These are phyloP conservation scores for Sternotherus odoratus DNA, from an alignment of 2,797 vertebrate species.

Conservation along the genomic window DNA sequence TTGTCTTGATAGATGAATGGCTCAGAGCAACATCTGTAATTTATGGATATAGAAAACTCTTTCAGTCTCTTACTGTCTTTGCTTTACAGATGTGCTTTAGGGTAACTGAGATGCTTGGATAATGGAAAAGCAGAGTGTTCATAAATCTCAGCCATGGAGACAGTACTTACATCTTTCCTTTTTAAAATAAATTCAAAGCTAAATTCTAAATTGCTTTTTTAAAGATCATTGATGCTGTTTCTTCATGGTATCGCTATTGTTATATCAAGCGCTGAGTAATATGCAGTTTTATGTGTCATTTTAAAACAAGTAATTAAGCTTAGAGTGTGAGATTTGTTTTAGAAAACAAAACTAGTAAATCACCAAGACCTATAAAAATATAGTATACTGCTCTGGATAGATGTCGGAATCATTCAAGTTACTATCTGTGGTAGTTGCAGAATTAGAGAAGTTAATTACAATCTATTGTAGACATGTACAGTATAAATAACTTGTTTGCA, in stretches of 20 bases:
- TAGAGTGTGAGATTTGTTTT: slow-evolving; percentile 26
- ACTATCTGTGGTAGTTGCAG: slow-evolving; percentile 44
- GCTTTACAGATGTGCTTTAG: slow-evolving; percentile 72
- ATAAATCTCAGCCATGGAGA: slow-evolving; percentile 77
- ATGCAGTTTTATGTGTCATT: slow-evolving; percentile 46
- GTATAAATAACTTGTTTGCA: slow-evolving; percentile 75
- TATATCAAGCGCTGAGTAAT: slow-evolving; percentile 51
- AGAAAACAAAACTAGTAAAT: slow-evolving; percentile 56
- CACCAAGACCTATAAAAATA: slow-evolving; percentile 46
- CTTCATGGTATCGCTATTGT: slow-evolving; percentile 51
- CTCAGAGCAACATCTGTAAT: slow-evolving; percentile 69
- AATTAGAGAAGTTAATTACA: slow-evolving; percentile 72
- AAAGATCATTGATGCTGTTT: slow-evolving; percentile 40
- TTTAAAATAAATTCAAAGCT: slow-evolving; percentile 74
- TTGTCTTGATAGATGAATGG: slow-evolving; percentile 67
- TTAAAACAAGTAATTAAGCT: slow-evolving; percentile 63
- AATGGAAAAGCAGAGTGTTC: slow-evolving; percentile 62
- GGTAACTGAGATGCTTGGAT: slow-evolving; percentile 75
- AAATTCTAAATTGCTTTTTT: slow-evolving; percentile 67
- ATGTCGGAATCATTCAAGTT: slow-evolving; percentile 51
- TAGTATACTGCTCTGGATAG: slow-evolving; percentile 36
- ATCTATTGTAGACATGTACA: slow-evolving; percentile 66
- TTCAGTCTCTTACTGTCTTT: slow-evolving; percentile 48
- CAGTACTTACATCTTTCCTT: slow-evolving; percentile 68
- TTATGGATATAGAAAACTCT: slow-evolving; percentile 64